Evolutionary conservation across 2,888 invertebrate genomes (phyloP).

Genomic region (Temnothorax rugatulus): DNA sequence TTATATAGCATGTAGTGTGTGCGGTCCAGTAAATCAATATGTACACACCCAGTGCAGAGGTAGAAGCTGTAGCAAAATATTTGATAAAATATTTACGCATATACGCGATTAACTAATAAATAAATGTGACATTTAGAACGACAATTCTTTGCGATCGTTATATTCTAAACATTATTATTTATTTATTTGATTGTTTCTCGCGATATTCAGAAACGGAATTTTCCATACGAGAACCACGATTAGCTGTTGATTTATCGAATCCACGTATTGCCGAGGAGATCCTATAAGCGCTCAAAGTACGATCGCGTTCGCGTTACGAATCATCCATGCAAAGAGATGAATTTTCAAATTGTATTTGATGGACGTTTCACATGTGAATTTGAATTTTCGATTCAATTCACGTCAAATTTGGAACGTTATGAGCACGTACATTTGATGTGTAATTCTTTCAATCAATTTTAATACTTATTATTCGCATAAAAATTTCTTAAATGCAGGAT

Average conservation of each 20-base stretch:
- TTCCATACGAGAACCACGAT: conserved; percentile 62
- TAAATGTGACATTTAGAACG: background rate
- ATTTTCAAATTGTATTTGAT: conserved; percentile 49
- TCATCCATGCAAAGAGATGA: conserved; percentile 54
- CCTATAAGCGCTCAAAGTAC: conserved; percentile 64
- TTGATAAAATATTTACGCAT: conserved; percentile 36
- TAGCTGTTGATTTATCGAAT: conserved; percentile 70
- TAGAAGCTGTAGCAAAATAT: conserved; percentile 46
- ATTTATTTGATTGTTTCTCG: conserved; percentile 38
- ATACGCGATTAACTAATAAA: conserved; percentile 35
- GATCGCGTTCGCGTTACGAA: conserved; percentile 52
- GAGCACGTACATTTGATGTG: background rate
- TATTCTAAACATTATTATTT: conserved; percentile 19
- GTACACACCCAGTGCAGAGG: background rate
- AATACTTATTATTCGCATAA: background rate
- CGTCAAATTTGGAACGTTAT: conserved; percentile 14
- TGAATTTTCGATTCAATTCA: conserved; percentile 24
- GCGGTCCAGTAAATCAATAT: conserved; percentile 33
- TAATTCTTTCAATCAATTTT: background rate
- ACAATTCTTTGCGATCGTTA: background rate
- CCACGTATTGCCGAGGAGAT: conserved; percentile 60
- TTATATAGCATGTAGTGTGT: background rate
- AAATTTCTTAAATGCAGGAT: background rate
- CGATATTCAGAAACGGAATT: conserved; percentile 38
- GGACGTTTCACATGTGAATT: background rate